Evolutionary conservation across 1,140 invertebrate genomes (phyloP).

Genomic region (Marisa cornuarietis): DNA sequence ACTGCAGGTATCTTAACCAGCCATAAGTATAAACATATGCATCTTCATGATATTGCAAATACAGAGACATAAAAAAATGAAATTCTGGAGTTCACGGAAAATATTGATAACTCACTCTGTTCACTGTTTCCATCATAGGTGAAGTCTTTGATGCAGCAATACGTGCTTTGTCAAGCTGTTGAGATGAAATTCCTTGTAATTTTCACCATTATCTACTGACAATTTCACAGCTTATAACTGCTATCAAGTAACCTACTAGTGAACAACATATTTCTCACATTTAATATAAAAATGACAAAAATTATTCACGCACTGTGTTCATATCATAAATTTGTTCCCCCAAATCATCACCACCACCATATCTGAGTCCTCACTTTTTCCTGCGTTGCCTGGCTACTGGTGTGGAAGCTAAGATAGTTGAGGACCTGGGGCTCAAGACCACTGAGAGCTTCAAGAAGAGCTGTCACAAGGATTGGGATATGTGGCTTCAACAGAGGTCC

Average conservation of each 20-base stretch:
- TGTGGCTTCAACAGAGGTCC: conserved; percentile 82
- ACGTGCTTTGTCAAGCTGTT: conserved; percentile 77
- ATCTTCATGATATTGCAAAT: too few species aligned
- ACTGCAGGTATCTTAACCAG: too few species aligned
- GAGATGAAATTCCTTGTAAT: background rate
- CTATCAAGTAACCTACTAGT: background rate
- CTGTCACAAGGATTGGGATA: conserved; percentile 81
- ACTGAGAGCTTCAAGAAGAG: conserved; percentile 83
- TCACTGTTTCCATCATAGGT: conserved; percentile 87
- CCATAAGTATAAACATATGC: too few species aligned
- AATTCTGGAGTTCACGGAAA: background rate
- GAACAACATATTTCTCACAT: background rate
- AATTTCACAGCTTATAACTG: too few species aligned
- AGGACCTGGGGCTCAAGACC: conserved; percentile 83
- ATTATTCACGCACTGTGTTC: background rate
- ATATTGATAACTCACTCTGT: conserved; percentile 71
- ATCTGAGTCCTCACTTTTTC: conserved; percentile 67
- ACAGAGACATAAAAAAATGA: too few species aligned
- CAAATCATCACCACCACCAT: background rate
- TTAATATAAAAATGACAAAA: background rate
- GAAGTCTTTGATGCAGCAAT: conserved; percentile 82
- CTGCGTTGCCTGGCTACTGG: conserved; percentile 70
- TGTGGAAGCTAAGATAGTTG: conserved; percentile 80
- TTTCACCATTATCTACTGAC: too few species aligned
- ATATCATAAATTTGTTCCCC: background rate